phyloP scores from a whole-genome alignment of 2,797 vertebrate species.

The Coccyzus lansbergi region DNA sequence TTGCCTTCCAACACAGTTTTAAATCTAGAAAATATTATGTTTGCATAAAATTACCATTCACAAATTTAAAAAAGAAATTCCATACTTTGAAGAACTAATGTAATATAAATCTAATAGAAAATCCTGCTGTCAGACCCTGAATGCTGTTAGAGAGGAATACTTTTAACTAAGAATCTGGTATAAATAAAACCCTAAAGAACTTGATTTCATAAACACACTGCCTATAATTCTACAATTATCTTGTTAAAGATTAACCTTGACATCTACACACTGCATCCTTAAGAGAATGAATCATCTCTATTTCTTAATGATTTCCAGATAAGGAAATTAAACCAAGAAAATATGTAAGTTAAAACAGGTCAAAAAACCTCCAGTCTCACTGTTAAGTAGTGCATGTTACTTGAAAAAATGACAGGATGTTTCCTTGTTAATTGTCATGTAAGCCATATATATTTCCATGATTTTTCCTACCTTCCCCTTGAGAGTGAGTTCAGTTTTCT shows the following conservation, averaged over 20 bases:
- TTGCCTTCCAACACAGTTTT: conserved; percentile 32
- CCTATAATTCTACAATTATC: neutral
- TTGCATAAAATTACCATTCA: conserved; percentile 40
- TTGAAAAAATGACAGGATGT: accelerated
- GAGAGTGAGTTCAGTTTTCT: accelerated
- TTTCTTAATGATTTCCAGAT: neutral
- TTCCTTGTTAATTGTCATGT: neutral
- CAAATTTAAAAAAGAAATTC: conserved; percentile 8
- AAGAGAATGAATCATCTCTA: neutral
- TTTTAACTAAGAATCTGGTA: neutral
- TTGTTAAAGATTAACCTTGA: neutral
- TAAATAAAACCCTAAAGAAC: neutral
- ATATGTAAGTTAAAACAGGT: neutral
- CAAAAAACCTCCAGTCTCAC: neutral
- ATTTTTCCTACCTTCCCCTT: neutral
- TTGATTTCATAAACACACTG: neutral
- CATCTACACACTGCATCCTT: neutral
- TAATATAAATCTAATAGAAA: conserved; percentile 22
- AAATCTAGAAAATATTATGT: neutral
- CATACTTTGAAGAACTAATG: conserved; percentile 15
- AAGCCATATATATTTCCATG: neutral
- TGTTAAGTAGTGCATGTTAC: neutral
- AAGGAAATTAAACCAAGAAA: neutral
- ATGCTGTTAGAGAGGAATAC: neutral
- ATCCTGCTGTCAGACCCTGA: neutral